These are phyloP conservation scores for Arge pagana DNA, from an alignment of 2,888 invertebrate genomes.

Conservation along the genomic window DNA sequence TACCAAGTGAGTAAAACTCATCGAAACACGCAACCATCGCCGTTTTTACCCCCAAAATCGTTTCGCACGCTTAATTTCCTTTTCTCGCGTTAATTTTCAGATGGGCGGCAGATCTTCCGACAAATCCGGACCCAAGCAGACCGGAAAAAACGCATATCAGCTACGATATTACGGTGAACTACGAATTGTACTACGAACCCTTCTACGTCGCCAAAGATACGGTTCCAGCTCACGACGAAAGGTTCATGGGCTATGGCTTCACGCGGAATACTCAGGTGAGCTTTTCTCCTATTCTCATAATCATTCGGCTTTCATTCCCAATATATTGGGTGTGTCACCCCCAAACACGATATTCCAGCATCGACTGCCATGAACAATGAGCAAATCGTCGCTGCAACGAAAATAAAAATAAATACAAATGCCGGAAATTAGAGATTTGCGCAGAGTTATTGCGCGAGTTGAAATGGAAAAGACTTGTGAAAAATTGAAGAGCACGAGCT, in stretches of 20 bases:
- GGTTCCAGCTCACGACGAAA: slow-evolving; percentile 83
- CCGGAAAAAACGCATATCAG: slow-evolving; percentile 70
- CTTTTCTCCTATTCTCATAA: background rate
- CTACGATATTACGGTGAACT: slow-evolving; percentile 78
- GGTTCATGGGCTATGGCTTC: slow-evolving; percentile 90
- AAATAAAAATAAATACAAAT: too few relatives aligned
- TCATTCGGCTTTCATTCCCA: background rate
- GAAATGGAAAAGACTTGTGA: too few relatives aligned
- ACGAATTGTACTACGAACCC: slow-evolving; percentile 85
- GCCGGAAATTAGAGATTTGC: too few relatives aligned
- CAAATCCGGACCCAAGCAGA: slow-evolving; percentile 61
- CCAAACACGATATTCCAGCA: background rate
- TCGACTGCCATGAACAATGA: too few relatives aligned
- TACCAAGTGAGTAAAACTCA: slow-evolving; percentile 71
- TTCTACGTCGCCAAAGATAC: slow-evolving; percentile 86
- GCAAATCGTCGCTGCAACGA: too few relatives aligned
- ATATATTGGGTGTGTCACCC: too few relatives aligned
- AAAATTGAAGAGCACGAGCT: too few relatives aligned
- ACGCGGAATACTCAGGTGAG: slow-evolving; percentile 88
- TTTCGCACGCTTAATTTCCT: background rate
- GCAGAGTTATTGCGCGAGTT: too few relatives aligned
- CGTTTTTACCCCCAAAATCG: background rate
- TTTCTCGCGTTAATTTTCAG: too few relatives aligned
- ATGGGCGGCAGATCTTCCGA: slow-evolving; percentile 50
- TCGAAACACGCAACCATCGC: too few relatives aligned